These are phyloP conservation scores for crab-eating macaque (Macaca fascicularis) DNA, from an alignment of 2,113 vertebrate species.

Conservation along the genomic window DNA sequence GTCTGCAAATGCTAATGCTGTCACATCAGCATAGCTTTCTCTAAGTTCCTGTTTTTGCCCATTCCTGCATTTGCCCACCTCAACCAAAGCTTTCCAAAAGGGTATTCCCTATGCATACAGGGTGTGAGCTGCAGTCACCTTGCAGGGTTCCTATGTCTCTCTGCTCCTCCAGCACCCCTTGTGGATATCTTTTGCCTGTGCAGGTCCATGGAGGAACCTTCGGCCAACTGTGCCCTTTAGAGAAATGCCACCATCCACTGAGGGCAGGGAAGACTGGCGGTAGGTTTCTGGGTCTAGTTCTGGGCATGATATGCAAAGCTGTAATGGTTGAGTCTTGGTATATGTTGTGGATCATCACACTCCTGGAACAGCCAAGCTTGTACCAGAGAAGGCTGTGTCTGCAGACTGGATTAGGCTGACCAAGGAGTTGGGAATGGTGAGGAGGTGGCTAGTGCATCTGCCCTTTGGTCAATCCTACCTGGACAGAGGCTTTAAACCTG, in stretches of 20 bases:
- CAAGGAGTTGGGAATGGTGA: neutral
- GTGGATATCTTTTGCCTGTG: neutral
- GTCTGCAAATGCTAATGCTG: neutral
- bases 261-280: neutral
- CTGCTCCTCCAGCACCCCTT: neutral
- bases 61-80: neutral
- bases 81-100: neutral
- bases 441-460: too few relatives aligned
- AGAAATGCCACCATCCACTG: neutral
- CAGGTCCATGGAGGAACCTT: neutral
- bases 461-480: neutral
- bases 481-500: neutral
- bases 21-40: neutral
- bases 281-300: neutral
- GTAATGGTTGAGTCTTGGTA: neutral
- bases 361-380: neutral
- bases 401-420: neutral
- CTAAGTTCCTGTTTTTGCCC: neutral
- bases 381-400: neutral
- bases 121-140: neutral
- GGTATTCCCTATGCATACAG: fast-evolving
- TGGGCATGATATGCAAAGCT: neutral
- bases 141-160: neutral
- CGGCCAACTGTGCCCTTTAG: neutral
- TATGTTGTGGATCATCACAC: neutral